Evolutionary conservation across 2,888 invertebrate genomes (phyloP).

Genomic region (Zelleria hepariella): DNA sequence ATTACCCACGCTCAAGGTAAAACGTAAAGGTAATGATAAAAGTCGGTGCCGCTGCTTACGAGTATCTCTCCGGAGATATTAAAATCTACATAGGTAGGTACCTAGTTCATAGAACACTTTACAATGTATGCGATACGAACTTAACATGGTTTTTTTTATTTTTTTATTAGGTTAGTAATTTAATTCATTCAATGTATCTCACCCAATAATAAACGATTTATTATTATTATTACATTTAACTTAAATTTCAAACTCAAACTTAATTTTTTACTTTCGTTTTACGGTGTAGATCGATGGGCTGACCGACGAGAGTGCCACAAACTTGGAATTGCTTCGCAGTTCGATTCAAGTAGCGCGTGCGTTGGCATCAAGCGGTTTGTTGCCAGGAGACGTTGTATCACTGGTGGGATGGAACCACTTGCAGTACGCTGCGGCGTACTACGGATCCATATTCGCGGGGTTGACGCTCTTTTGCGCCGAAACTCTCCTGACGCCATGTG

Average conservation of each 20-base stretch:
- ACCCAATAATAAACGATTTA: not conserved
- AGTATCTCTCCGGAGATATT: too few species aligned
- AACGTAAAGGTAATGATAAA: too few species aligned
- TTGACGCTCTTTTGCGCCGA: not conserved
- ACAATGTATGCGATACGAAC: too few species aligned
- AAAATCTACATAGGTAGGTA: too few species aligned
- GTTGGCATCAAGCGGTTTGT: not conserved
- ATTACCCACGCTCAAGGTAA: too few species aligned
- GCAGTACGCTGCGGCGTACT: not conserved
- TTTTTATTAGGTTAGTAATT: too few species aligned
- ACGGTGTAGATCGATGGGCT: not conserved
- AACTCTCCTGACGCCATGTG: not conserved
- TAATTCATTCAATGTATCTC: too few species aligned
- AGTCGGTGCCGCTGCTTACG: too few species aligned
- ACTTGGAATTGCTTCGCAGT: not conserved
- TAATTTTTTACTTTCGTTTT: not conserved
- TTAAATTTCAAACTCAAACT: too few species aligned
- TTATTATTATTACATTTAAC: too few species aligned
- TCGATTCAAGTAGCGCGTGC: not conserved
- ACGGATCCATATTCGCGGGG: not conserved
- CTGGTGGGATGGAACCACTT: not conserved
- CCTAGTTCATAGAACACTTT: too few species aligned
- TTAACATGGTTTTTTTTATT: too few species aligned
- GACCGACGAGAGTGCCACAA: not conserved
- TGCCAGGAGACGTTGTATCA: not conserved